Base-by-base conservation (phyloP, 2,113 vertebrate species). In the Trichomycterus rosablanca region DNA sequence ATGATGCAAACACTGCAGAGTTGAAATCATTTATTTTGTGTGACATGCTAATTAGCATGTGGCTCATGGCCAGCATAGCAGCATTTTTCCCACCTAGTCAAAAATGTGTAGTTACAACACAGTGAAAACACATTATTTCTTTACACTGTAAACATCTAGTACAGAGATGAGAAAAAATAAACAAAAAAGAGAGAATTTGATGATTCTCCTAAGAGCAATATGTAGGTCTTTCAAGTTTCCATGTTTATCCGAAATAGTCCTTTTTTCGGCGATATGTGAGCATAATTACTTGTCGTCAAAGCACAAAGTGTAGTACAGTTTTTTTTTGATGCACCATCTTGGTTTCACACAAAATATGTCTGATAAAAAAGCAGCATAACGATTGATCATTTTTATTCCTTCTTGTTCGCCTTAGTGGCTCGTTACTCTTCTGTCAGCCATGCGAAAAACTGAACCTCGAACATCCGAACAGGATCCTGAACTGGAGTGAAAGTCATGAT, bases 121-220 rank as follows among this genome's bases (percentile, higher is more conserved):
- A 83, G 80, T 66, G 72, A 83, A 71, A 77, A 77, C 70, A 79
- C 74, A 72, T 73, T 67, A 85, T 74, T 81, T 77, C 80, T 84
- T 59, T 83, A 85, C 82, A 82, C 81, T 86, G 82, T 88, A 88
- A 88, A 88, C 84, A 87, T 78, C 78, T 78, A 77, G 76, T 80
- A 84, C 72, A 79, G 68, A 78, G 57, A 83, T 69, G 74, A 54
- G 22, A 63, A 34, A 22, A 51, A 20, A 14, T 46, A 49, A 56
- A 30, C 28, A 28, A 46, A 19, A 26, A 19, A n/a, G 37, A 44
- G 19, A 28, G 23, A 43, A 32, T 44, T 59, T 19, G 18, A 57
- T 48, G 15, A n/a, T 63, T 66, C 48, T 19, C 11, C 10, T 49
- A 16, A 49, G 37, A 56, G 52, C 23, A 57, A 63, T 32, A 50